Base-by-base conservation (phyloP, 1,140 invertebrate genomes). In the Xylocopa sonorina region DNA sequence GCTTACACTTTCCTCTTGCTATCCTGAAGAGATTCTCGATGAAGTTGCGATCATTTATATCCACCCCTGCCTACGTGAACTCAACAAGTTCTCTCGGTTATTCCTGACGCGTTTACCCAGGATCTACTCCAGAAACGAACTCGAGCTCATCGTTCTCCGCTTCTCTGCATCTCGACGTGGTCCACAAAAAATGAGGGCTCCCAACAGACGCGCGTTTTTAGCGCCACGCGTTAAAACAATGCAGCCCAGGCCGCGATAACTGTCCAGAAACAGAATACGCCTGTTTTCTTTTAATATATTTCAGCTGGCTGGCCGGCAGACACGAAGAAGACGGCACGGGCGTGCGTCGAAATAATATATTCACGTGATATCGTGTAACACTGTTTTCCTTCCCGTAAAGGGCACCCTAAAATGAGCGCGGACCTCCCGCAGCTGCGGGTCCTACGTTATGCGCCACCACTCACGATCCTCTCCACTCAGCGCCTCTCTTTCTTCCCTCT, bases 351-450 rank as follows among this genome's bases (percentile, higher is more conserved):
- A 41, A 75, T 75, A 75, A 75, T 75, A 75, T 75, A 75, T 75
- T 64, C 60, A 64, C 48, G 72, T 64, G 72, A 64, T 75, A 75
- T 75, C 72, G 48, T 53, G 72, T 64, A 75, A 75, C 58, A 53
- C 72, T 64, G 60, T 75, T 75, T 75, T 63, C 71, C 71, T 74
- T 64, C 60, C 53, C 46, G 72, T 64, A 53, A 75, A 48, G 72
- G 60, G 72, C 60, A 32, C 24, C 72, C 72, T 64, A 64, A 75
- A 75, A 75, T 64, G 60, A 64, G 48, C 72, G 72, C 32, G 64
- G 72, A 75, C 72, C 72, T 75, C 72, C 72, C 72, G 72, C 72
- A 75, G 72, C 60, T 75, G 72, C 32, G 57, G 60, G 60, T 38
- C 72, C 60, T 75, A 43, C 71, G 71, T 73, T 62, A 48, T 50